Percentiles rank a stretch among this genome's conserved stretches.
These are phyloP conservation scores for Torymus tubicola DNA, from an alignment of 2,888 invertebrate genomes.

Conservation along the genomic window DNA sequence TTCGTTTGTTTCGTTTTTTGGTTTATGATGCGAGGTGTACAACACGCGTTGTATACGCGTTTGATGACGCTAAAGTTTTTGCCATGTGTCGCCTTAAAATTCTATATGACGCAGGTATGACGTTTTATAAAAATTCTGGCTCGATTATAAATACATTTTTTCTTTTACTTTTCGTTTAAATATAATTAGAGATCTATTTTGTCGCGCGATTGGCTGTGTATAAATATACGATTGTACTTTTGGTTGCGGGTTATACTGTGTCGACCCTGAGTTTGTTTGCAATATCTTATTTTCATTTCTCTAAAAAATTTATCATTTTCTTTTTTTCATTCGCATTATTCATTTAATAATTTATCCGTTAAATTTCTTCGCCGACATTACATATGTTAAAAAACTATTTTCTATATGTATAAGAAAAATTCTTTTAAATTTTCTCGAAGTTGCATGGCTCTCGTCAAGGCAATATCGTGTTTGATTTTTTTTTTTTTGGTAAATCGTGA, in stretches of 20 bases:
- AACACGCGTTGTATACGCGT: conserved; percentile 8
- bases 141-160: conserved; percentile 28
- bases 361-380: conserved; percentile 56
- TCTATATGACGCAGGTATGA: conserved; percentile 5
- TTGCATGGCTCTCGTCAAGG: conserved; percentile 52
- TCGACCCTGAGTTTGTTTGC: conserved; percentile 74
- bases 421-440: conserved; percentile 19
- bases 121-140: conserved; percentile 28
- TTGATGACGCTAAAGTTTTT: not conserved
- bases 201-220: conserved; percentile 72
- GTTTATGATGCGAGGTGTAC: conserved; percentile 4
- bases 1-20: not conserved
- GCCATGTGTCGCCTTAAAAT: not conserved
- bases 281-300: conserved; percentile 52
- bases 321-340: not conserved
- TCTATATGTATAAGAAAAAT: conserved; percentile 22
- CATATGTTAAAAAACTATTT: conserved; percentile 45
- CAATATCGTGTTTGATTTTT: conserved; percentile 47
- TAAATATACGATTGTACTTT: conserved; percentile 74
- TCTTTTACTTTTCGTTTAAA: conserved; percentile 20
- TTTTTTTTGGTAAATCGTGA: conserved; percentile 16
- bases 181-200: conserved; percentile 54
- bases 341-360: conserved; percentile 2
- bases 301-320: not conserved
- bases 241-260: conserved; percentile 73